Conservation (phyloP, 1,140 invertebrate genomes). For the Trachymyrmex cornetzi region DNA sequence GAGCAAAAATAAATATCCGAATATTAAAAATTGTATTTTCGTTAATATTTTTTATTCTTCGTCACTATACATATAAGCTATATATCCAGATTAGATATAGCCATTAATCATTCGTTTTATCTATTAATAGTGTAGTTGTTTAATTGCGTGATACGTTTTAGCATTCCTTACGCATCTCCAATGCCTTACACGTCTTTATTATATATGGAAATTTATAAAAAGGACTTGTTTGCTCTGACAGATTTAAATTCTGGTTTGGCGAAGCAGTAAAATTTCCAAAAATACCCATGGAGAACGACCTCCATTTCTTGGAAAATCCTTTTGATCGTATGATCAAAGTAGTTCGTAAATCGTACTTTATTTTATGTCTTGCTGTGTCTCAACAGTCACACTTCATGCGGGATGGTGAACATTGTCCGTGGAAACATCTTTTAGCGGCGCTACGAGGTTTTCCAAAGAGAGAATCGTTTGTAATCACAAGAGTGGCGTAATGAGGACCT, state of each 20-base stretch:
- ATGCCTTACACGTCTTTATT: not conserved
- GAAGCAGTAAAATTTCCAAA: not conserved
- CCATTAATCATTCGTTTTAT: not conserved
- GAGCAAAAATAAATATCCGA: not conserved
- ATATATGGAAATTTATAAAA: not conserved
- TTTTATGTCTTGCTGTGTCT: constrained; percentile 12
- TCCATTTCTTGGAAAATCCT: not conserved
- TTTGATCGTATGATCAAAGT: not conserved
- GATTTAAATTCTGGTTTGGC: not conserved
- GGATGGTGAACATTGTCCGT: not conserved
- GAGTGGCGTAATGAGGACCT: constrained; percentile 48
- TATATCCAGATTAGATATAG: not conserved
- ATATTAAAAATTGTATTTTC: constrained; percentile 1
- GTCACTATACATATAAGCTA: not conserved
- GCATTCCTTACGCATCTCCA: not conserved
- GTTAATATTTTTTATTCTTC: not conserved
- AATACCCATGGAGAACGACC: not conserved
- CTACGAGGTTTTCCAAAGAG: constrained; percentile 9
- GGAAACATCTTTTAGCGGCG: constrained; percentile 1
- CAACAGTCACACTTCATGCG: not conserved
- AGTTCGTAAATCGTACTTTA: constrained; percentile 19
- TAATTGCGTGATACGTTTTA: not conserved
- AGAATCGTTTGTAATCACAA: constrained; percentile 54
- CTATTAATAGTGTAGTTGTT: not conserved
- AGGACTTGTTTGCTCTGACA: not conserved